Evolutionary conservation across 2,113 vertebrate species (phyloP).

Genomic region (Equus przewalskii): DNA sequence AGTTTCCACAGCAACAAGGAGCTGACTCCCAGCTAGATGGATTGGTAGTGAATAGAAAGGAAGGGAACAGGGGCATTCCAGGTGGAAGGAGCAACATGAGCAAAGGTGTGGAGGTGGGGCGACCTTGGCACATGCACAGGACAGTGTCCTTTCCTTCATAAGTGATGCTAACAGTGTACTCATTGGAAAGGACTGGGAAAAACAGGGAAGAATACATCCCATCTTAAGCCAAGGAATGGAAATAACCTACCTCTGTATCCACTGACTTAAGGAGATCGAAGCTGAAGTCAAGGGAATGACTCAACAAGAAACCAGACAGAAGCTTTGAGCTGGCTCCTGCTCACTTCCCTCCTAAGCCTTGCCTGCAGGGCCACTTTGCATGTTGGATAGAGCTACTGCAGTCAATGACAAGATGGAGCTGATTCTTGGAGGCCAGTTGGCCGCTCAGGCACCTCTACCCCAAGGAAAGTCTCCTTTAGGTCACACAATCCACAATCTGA

Average conservation of each 20-base stretch:
- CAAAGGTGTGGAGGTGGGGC: background rate
- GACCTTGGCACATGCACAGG: background rate
- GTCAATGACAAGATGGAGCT: no score
- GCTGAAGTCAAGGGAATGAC: background rate
- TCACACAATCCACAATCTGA: background rate
- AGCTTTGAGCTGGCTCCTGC: background rate
- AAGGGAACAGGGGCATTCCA: background rate
- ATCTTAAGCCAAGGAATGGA: background rate
- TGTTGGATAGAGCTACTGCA: background rate
- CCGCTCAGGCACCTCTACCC: background rate
- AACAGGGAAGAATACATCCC: background rate
- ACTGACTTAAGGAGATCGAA: background rate
- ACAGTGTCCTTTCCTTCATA: background rate
- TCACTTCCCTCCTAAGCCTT: background rate
- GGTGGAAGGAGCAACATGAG: background rate
- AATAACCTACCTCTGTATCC: background rate
- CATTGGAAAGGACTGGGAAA: background rate
- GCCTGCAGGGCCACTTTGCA: no score
- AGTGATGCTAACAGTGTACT: background rate
- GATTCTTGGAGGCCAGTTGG: background rate
- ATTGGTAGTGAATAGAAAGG: background rate
- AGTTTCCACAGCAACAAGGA: background rate
- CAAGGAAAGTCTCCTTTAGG: background rate
- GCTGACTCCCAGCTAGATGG: background rate
- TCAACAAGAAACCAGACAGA: background rate